phyloP scores from a whole-genome alignment of 1,140 invertebrate species.

The Palaemon carinicauda region DNA sequence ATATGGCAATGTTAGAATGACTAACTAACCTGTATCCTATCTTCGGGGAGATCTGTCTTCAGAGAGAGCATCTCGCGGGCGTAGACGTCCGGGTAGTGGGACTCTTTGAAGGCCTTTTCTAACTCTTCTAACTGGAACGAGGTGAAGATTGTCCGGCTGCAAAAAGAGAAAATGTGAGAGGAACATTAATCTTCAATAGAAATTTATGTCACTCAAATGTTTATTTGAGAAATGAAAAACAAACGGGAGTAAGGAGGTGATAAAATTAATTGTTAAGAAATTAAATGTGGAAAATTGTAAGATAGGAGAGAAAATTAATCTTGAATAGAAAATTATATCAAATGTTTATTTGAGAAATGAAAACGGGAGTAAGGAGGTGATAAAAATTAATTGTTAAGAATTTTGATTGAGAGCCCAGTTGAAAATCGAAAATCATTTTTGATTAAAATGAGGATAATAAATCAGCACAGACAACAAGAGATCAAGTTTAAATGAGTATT shows the following conservation, averaged over 20 bases:
- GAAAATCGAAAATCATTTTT: too few species aligned
- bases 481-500: background rate
- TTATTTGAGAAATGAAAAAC: background rate
- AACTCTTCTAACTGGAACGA: constrained; percentile 73
- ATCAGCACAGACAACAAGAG: background rate
- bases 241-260: background rate
- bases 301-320: background rate
- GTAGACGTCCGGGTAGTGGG: constrained; percentile 98
- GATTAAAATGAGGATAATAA: too few species aligned
- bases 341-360: constrained; percentile 51
- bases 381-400: too few species aligned
- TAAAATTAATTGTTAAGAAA: too few species aligned
- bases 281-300: too few species aligned
- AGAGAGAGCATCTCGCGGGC: constrained; percentile 95
- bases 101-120: constrained; percentile 98
- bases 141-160: constrained; percentile 61
- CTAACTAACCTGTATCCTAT: constrained; percentile 96
- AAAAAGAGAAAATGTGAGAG: background rate
- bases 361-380: background rate
- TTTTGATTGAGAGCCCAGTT: too few species aligned
- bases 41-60: constrained; percentile 97
- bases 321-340: constrained; percentile 46
- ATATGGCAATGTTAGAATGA: too few species aligned
- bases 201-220: too few species aligned
- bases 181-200: too few species aligned